Evolutionary conservation across 2,113 vertebrate species (phyloP).

Genomic region (Piaya cayana): DNA sequence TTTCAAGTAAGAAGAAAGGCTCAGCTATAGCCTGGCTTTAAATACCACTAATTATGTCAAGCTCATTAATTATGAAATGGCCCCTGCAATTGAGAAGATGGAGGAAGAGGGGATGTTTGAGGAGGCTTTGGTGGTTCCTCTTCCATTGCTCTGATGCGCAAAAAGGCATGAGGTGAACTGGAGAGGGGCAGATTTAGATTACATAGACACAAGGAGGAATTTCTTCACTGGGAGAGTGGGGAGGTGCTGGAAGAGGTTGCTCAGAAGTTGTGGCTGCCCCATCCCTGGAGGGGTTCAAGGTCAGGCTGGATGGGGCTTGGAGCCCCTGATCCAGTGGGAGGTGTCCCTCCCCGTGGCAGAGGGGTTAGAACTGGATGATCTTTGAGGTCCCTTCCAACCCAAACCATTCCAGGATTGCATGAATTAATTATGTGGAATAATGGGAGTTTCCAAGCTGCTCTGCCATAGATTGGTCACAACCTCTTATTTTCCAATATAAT

Average conservation of each 20-base stretch:
- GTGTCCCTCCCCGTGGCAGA: no score
- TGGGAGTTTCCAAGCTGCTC: background rate
- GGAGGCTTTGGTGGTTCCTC: background rate
- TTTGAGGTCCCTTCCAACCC: no score
- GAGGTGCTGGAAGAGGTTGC: no score
- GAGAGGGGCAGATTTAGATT: no score
- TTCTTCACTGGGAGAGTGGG: no score
- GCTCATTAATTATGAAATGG: background rate
- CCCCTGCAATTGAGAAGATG: constrained; percentile 14
- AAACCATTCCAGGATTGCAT: no score
- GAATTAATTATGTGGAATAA: background rate
- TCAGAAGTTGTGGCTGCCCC: no score
- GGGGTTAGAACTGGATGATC: no score
- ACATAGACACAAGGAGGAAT: no score
- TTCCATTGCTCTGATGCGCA: background rate
- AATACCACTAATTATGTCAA: constrained; percentile 2
- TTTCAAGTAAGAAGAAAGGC: background rate
- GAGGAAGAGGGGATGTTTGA: background rate
- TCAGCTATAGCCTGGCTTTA: background rate
- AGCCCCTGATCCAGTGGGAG: no score
- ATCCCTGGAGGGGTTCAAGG: no score
- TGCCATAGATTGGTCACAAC: accelerated
- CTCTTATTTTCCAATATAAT: background rate
- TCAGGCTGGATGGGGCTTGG: no score
- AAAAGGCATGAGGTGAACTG: background rate